Evolutionary conservation across 2,113 vertebrate genomes (phyloP), one percentile per base, ranked within the genome.

Genomic region (Aphyosemion australe): DNA sequence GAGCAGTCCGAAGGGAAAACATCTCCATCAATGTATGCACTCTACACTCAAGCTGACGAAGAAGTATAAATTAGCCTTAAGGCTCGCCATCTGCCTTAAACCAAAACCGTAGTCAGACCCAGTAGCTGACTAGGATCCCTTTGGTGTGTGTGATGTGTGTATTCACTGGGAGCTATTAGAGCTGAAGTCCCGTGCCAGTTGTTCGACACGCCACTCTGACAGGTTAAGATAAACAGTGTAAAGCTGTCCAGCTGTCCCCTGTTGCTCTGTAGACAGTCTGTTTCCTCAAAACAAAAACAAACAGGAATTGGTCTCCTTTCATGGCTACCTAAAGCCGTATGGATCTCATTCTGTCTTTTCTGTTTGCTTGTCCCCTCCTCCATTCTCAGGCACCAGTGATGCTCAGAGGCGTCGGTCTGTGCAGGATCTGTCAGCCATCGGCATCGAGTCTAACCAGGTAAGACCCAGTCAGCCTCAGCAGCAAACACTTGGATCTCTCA

Each of bases 371-470:
- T 45, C 32, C 39, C 19, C 21, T 8, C 11, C 9, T 13, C 56
- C 56, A 20, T 84, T 86, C 81, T 85, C 87, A 92, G 93, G 94
- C 91, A 93, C 94, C 78, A 96, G 94, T 53, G 97, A 97, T 63
- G 90, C 95, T 60, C 95, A 96, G 91, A 95, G 97, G 87, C 95
- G 96, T 52, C 96, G 95, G 83, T 99, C 97, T 58, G 93, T 99
- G 70, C 97, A 99, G 92, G 97, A 99, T 76, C 94, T 99, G 65
- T 94, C 93, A 51, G 92, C 93, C 76, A 88, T 95, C 84, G 92
- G 93, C 84, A 93, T 93, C 63, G 97, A 99, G 76, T 93, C 96
- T 86, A 95, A 90, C 91, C 97, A 97, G 95, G 97, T 99, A 95
- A 93, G 57, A 42, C 34, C 39, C 69, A 5, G 32, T 5, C 20